phyloP scores from a whole-genome alignment of 2,797 vertebrate genomes.

The Nannoperca obscura region DNA sequence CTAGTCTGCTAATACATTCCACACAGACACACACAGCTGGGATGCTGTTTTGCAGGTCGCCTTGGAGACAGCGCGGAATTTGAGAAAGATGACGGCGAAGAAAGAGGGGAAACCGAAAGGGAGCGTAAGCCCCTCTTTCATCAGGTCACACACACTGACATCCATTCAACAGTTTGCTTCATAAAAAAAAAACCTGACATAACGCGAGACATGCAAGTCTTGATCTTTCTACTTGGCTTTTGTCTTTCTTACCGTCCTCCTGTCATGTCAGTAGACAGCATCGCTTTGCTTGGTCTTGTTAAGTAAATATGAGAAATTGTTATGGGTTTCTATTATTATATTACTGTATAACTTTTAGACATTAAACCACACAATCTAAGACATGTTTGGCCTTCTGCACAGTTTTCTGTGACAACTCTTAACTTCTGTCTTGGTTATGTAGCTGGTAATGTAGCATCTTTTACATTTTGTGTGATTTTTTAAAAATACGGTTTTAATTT shows the following conservation, averaged over 20 bases:
- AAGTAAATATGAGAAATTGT: neutral
- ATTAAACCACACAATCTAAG: neutral
- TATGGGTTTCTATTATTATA: neutral
- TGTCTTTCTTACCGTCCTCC: neutral
- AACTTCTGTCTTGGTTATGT: neutral
- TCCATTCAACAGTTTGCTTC: conserved; percentile 18
- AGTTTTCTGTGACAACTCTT: neutral
- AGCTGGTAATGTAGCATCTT: neutral
- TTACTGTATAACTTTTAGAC: neutral
- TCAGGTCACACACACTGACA: conserved; percentile 48
- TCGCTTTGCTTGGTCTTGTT: neutral
- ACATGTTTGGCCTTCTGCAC: neutral
- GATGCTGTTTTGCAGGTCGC: conserved; percentile 68
- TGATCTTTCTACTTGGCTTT: conserved; percentile 17
- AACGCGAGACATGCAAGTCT: conserved; percentile 4
- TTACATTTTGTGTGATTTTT: neutral
- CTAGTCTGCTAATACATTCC: conserved; percentile 49
- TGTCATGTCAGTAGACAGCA: neutral
- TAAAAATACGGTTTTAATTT: no score
- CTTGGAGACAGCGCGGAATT: conserved; percentile 62
- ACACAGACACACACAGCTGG: conserved; percentile 55
- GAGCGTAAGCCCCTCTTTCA: conserved; percentile 54
- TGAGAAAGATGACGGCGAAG: conserved; percentile 23
- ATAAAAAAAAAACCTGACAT: conserved; percentile 15
- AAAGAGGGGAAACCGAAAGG: conserved; percentile 19